phyloP scores from a whole-genome alignment of 2,888 invertebrate species.

The Caenorhabditis virilis region DNA sequence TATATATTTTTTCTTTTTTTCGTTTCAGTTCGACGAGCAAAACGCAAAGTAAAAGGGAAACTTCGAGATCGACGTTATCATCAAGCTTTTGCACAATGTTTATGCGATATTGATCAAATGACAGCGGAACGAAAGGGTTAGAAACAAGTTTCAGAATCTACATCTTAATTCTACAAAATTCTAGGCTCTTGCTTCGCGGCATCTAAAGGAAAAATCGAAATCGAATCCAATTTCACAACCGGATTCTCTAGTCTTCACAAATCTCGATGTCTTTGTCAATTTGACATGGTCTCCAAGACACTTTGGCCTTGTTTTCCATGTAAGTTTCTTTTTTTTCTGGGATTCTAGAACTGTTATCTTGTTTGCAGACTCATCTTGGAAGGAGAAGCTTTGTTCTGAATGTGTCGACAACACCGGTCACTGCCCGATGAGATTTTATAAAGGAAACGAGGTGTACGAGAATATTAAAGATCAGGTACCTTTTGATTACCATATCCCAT shows the following conservation, averaged over 20 bases:
- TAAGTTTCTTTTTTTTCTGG: constrained; percentile 32
- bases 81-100: constrained; percentile 63
- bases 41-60: constrained; percentile 34
- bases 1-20: no score
- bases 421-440: constrained; percentile 66
- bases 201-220: constrained; percentile 53
- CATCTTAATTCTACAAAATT: neutral
- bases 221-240: constrained; percentile 32
- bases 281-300: constrained; percentile 62
- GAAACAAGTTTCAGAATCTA: neutral
- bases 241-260: constrained; percentile 33
- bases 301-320: constrained; percentile 68
- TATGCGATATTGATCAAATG: constrained; percentile 64
- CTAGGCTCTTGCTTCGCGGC: constrained; percentile 58
- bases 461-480: constrained; percentile 52
- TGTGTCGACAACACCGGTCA: constrained; percentile 64
- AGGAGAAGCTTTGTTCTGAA: constrained; percentile 64
- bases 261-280: constrained; percentile 61
- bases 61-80: constrained; percentile 47
- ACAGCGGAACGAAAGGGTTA: constrained; percentile 59
- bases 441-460: constrained; percentile 46
- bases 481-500: no score
- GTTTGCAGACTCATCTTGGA: constrained; percentile 64
- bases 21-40: constrained; percentile 46
- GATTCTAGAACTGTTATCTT: neutral